Evolutionary conservation across 2,113 vertebrate species (phyloP).

Genomic region (Corythaixoides concolor): DNA sequence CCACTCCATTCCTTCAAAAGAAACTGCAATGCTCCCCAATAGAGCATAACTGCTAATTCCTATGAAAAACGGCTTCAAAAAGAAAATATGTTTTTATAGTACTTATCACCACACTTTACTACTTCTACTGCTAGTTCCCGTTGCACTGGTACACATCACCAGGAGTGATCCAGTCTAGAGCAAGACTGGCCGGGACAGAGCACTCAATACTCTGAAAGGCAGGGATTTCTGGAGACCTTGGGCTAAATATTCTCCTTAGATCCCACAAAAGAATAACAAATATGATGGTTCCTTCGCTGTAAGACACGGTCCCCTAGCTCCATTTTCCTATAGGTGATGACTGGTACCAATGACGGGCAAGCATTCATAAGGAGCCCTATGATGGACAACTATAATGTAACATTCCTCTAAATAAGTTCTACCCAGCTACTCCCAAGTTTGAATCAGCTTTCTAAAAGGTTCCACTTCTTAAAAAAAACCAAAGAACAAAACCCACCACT

Average conservation of each 20-base stretch:
- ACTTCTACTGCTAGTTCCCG: not conserved
- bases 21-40: not conserved
- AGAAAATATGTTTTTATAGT: not conserved
- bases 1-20: not conserved
- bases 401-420: not conserved
- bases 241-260: not conserved
- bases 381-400: not conserved
- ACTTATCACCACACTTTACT: not conserved
- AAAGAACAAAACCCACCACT: not conserved
- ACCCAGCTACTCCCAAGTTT: not conserved
- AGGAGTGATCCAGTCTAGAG: not conserved
- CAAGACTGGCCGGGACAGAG: not conserved
- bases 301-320: not conserved
- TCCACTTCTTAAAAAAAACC: not conserved
- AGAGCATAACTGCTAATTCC: not conserved
- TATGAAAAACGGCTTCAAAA: not conserved
- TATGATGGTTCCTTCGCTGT: rapidly evolving
- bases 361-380: not conserved
- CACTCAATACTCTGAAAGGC: not conserved
- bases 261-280: not conserved
- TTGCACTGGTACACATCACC: not conserved
- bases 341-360: not conserved
- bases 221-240: not conserved
- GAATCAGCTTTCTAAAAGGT: not conserved
- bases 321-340: not conserved